These are phyloP conservation scores for Hoplostethus atlanticus DNA, from an alignment of 2,797 vertebrate genomes.

Conservation along the genomic window DNA sequence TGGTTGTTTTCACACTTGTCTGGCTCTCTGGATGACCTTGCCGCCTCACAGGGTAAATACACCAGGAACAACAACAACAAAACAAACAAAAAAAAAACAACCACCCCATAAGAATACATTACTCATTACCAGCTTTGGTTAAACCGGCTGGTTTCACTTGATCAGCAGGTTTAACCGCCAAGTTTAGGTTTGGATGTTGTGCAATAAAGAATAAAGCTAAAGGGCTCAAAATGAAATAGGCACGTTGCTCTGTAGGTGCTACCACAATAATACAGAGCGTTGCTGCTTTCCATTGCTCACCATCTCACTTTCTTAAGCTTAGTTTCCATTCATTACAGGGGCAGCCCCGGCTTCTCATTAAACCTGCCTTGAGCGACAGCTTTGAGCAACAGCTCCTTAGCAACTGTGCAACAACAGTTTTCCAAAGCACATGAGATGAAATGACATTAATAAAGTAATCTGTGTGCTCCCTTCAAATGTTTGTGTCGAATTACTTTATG, in stretches of 20 bases:
- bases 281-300: not conserved
- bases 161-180: not conserved
- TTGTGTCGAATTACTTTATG: not conserved
- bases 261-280: not conserved
- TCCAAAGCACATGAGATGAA: not conserved
- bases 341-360: not conserved
- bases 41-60: not conserved
- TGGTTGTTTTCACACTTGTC: not conserved
- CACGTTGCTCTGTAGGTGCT: not conserved
- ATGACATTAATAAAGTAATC: not conserved
- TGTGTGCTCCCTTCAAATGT: not conserved
- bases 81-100: too few relatives aligned
- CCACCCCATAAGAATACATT: slow-evolving; percentile 3
- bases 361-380: slow-evolving; percentile 12
- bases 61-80: too few relatives aligned
- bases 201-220: not conserved
- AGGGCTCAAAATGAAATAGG: slow-evolving; percentile 9
- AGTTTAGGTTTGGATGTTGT: not conserved
- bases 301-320: not conserved
- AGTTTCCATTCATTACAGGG: slow-evolving; percentile 19
- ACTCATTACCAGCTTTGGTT: not conserved
- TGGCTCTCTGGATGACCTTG: not conserved
- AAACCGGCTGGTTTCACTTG: not conserved
- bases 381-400: not conserved
- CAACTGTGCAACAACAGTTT: not conserved